These are phyloP conservation scores for Takifugu bimaculatus DNA, from an alignment of 2,113 vertebrate genomes.

Conservation along the genomic window DNA sequence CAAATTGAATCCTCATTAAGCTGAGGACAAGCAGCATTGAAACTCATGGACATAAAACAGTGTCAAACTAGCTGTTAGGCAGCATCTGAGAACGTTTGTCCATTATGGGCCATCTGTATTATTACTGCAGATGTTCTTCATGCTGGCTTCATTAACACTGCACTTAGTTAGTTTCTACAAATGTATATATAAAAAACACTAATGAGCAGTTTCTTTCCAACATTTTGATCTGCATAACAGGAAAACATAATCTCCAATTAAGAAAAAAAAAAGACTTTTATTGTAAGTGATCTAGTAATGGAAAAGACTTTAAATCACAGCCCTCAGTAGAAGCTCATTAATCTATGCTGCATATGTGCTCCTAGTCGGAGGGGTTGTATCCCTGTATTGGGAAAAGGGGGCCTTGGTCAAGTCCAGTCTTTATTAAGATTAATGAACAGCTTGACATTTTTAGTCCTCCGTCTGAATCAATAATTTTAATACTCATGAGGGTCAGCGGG, in stretches of 20 bases:
- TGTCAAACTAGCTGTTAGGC: constrained; percentile 35
- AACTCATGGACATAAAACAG: constrained; percentile 32
- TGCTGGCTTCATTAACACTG: constrained; percentile 21
- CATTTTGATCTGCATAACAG: constrained; percentile 10
- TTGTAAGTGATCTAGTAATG: constrained; percentile 56
- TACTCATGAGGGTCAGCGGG: constrained; percentile 79
- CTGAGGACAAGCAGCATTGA: constrained; percentile 27
- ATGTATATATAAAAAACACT: background rate
- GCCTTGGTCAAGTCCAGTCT: constrained; percentile 74
- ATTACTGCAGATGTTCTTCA: constrained; percentile 18
- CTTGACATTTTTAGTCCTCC: constrained; percentile 87
- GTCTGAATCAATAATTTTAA: constrained; percentile 85
- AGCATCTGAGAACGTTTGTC: constrained; percentile 29
- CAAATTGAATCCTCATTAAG: constrained; percentile 44
- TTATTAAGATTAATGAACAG: constrained; percentile 84
- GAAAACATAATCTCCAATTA: constrained; percentile 18
- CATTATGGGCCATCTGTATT: constrained; percentile 38
- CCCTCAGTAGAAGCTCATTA: constrained; percentile 55
- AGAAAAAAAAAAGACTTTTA: constrained; percentile 33
- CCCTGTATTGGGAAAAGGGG: constrained; percentile 56
- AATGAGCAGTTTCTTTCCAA: constrained; percentile 8
- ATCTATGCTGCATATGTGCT: constrained; percentile 57
- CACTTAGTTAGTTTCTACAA: constrained; percentile 3
- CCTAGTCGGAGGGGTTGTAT: constrained; percentile 57
- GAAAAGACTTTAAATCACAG: constrained; percentile 59